phyloP scores from a whole-genome alignment of 2,888 invertebrate species.

The Neoitamus cyanurus region DNA sequence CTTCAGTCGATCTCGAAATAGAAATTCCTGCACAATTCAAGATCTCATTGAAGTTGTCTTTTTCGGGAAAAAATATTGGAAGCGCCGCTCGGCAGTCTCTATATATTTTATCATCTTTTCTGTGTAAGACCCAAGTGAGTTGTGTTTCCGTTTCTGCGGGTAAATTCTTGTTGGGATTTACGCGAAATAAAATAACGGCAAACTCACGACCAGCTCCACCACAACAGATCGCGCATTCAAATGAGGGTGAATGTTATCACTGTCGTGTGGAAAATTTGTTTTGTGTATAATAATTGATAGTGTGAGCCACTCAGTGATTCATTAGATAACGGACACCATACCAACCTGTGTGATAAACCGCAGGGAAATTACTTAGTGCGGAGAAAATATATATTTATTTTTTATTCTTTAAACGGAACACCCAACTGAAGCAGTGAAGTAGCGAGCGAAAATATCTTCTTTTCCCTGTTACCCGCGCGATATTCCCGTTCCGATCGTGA shows the following conservation, averaged over 20 bases:
- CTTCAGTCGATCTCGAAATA: constrained; percentile 5
- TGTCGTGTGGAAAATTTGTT: not conserved
- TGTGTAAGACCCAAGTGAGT: not conserved
- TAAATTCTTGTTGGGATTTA: not conserved
- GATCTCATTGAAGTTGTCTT: constrained; percentile 50
- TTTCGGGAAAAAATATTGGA: not conserved
- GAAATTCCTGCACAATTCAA: constrained; percentile 39
- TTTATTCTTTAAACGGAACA: not conserved
- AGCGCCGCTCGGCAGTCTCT: not conserved
- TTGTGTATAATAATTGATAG: not conserved
- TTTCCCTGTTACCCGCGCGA: not conserved
- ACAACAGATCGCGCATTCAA: not conserved
- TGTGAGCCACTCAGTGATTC: not conserved
- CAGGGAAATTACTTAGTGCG: not conserved
- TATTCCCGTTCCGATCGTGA: not conserved
- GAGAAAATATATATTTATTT: not conserved
- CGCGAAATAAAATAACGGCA: not conserved
- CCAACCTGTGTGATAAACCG: not conserved
- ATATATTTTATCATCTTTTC: not conserved
- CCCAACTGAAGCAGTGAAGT: not conserved
- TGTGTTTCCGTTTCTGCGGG: not conserved
- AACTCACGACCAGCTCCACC: not conserved
- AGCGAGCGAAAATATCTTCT: not conserved
- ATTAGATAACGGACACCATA: not conserved
- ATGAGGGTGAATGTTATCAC: not conserved